Conservation (phyloP, 2,113 vertebrate species). For the Brachypteracias leptosomus region DNA sequence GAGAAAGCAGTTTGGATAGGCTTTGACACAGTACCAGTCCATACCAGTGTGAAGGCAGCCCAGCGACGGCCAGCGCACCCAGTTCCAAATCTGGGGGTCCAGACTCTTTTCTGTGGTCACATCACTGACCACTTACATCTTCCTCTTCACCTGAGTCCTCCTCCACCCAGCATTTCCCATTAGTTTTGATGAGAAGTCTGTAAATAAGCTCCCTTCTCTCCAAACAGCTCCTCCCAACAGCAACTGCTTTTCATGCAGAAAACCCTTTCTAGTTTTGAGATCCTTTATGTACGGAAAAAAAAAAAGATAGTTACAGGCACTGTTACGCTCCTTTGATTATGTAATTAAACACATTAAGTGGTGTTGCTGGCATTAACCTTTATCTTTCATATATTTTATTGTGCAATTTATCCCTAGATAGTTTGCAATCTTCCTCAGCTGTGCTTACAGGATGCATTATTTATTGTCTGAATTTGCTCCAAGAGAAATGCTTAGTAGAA, state of each 20-base stretch:
- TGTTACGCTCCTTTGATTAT: slow-evolving; percentile 30
- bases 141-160: not conserved
- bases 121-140: not conserved
- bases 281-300: not conserved
- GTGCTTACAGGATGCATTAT: slow-evolving; percentile 31
- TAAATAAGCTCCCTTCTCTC: not conserved
- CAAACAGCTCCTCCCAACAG: slow-evolving; percentile 18
- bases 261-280: not conserved
- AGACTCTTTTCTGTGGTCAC: not conserved
- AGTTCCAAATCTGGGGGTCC: not conserved
- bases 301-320: not conserved
- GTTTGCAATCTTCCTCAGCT: slow-evolving; percentile 28
- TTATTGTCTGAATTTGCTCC: slow-evolving; percentile 30
- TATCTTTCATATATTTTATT: slow-evolving; percentile 38
- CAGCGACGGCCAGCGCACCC: not conserved
- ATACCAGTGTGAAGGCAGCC: not conserved
- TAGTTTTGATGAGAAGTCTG: not conserved
- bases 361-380: slow-evolving; percentile 52
- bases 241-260: slow-evolving; percentile 7
- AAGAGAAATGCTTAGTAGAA: slow-evolving; percentile 21
- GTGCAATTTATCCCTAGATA: slow-evolving; percentile 43
- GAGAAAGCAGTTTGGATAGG: not conserved
- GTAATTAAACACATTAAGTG: slow-evolving; percentile 44
- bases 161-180: not conserved
- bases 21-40: not conserved